Conservation (phyloP, 2,113 vertebrate species). For the Xenotilapia leptura region DNA sequence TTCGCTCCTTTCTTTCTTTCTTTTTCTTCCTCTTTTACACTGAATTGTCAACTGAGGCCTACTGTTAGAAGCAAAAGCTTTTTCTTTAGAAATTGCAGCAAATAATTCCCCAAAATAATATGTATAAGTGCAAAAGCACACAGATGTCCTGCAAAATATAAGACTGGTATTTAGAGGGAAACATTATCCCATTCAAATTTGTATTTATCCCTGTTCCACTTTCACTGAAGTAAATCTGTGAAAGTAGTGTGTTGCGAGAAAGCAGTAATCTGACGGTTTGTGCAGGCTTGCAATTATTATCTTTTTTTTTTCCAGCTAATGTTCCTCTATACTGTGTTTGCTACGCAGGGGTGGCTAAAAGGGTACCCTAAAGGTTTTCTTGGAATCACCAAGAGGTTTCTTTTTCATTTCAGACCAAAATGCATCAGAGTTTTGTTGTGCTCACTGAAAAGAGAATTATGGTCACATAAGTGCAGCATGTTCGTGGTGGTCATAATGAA, state of each 20-base stretch:
- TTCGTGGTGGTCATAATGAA: conserved; percentile 47
- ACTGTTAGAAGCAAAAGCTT: conserved; percentile 28
- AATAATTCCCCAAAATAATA: conserved; percentile 40
- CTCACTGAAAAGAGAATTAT: conserved; percentile 44
- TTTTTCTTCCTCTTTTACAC: background rate
- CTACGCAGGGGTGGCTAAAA: background rate
- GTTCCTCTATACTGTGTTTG: conserved; percentile 5
- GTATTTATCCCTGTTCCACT: background rate
- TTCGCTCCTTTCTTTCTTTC: conserved; percentile 8
- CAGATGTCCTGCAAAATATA: background rate
- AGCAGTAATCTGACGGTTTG: conserved; percentile 42
- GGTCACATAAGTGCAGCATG: conserved; percentile 36
- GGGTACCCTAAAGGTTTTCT: conserved; percentile 41
- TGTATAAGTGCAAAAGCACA: conserved; percentile 12
- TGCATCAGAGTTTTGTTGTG: conserved; percentile 19
- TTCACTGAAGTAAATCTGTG: conserved; percentile 1
- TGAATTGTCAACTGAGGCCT: conserved; percentile 45
- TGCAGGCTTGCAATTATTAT: conserved; percentile 38
- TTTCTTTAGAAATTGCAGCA: conserved; percentile 27
- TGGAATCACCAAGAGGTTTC: conserved; percentile 39
- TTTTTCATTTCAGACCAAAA: conserved; percentile 46
- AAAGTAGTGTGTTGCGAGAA: conserved; percentile 1
- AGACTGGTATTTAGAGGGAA: background rate
- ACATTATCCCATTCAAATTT: conserved; percentile 5
- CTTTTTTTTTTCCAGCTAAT: conserved; percentile 12